A percentile compares a stretch with the other conserved stretches of the same genome.
Evolutionary conservation across 64 coral and sea anemone genomes (phyloP).

Genomic region (Porites australiensis): DNA sequence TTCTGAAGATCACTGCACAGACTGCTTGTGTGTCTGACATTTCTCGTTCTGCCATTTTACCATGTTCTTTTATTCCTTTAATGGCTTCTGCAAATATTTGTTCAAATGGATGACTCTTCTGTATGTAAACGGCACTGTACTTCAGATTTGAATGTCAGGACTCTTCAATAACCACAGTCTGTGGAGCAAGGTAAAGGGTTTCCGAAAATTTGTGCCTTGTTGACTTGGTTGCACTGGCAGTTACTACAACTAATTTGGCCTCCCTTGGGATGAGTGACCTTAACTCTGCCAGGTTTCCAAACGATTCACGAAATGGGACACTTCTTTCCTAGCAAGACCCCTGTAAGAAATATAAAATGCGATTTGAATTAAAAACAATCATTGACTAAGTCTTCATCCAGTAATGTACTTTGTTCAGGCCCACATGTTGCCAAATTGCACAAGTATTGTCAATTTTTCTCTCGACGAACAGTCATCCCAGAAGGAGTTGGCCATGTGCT

Average conservation of each 20-base stretch:
- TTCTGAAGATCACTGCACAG: not conserved
- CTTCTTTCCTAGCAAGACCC: no score
- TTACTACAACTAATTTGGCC: not conserved
- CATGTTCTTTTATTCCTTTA: not conserved
- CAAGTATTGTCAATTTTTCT: no score
- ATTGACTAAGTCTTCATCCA: no score
- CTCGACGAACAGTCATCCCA: no score
- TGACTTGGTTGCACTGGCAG: not conserved
- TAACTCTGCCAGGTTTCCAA: not conserved
- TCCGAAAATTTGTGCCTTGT: not conserved
- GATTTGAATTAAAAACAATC: no score
- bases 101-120: no score
- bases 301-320: not conserved
- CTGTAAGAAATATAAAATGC: no score
- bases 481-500: no score
- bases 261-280: not conserved
- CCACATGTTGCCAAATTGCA: no score
- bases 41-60: no score
- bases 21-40: not conserved
- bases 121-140: no score
- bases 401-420: no score
- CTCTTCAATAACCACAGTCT: not conserved
- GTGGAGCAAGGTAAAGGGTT: not conserved
- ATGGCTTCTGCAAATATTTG: not conserved
- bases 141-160: not conserved